Conservation (phyloP, 2,113 vertebrate genomes). For the Bambusicola thoracicus region DNA sequence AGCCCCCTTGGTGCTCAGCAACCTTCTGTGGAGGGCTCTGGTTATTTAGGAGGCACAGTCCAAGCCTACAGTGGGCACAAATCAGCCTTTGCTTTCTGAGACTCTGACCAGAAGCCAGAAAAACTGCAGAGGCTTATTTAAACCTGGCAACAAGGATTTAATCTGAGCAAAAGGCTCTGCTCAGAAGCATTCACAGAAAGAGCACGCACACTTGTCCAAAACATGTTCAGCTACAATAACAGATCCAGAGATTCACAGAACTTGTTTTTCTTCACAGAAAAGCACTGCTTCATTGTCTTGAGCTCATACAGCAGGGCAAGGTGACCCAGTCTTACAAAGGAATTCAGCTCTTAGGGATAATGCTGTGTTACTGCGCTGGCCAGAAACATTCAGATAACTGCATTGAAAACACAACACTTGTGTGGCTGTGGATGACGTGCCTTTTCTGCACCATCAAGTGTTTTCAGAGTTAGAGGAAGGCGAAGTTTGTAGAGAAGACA, state of each 20-base stretch:
- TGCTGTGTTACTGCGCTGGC: not conserved
- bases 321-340: not conserved
- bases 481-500: not conserved
- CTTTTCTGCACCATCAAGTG: not conserved
- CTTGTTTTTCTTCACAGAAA: not conserved
- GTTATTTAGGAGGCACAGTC: not conserved
- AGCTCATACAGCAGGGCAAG: not conserved
- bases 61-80: not conserved
- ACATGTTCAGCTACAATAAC: not conserved
- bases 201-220: not conserved
- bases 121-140: not conserved
- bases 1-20: not conserved
- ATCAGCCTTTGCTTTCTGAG: not conserved
- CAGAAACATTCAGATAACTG: not conserved
- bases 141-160: not conserved
- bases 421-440: not conserved
- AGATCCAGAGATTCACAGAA: not conserved
- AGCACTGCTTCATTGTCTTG: not conserved
- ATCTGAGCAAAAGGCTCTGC: not conserved
- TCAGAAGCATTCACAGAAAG: not conserved
- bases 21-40: not conserved
- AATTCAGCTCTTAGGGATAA: not conserved
- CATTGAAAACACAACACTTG: not conserved
- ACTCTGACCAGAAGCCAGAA: not conserved
- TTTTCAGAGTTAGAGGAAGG: not conserved